Evolutionary conservation across 2,113 vertebrate species (phyloP).

Genomic region (Alethe diademata): DNA sequence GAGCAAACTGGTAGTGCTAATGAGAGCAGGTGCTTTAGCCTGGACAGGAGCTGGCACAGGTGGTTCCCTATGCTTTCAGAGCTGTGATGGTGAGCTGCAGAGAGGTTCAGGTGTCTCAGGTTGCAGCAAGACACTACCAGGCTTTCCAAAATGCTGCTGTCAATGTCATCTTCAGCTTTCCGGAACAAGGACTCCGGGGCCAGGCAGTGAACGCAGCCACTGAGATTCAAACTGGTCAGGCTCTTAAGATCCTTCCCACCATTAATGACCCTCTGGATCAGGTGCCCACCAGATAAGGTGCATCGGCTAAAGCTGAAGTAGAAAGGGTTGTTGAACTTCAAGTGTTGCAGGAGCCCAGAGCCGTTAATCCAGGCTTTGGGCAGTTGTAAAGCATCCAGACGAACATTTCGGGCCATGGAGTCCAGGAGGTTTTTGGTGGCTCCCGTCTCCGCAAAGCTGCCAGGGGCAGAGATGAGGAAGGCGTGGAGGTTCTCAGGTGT

Average conservation of each 20-base stretch:
- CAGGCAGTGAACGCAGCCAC: slow-evolving; percentile 85
- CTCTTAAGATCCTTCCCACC: slow-evolving; percentile 81
- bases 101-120: slow-evolving; percentile 89
- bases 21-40: slow-evolving; percentile 79
- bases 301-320: slow-evolving; percentile 95
- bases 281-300: slow-evolving; percentile 81
- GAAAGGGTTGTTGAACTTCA: slow-evolving; percentile 87
- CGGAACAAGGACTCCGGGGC: slow-evolving; percentile 79
- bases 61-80: slow-evolving; percentile 77
- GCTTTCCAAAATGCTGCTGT: slow-evolving; percentile 78
- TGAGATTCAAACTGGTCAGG: slow-evolving; percentile 89
- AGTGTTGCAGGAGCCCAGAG: slow-evolving; percentile 82
- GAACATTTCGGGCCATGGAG: slow-evolving; percentile 83
- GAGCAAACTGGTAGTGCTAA: slow-evolving; percentile 89
- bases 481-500: slow-evolving; percentile 87
- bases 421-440: slow-evolving; percentile 87
- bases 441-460: slow-evolving; percentile 85
- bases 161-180: slow-evolving; percentile 88
- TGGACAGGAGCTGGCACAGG: slow-evolving; percentile 85
- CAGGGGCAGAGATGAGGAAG: slow-evolving; percentile 91
- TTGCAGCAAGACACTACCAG: slow-evolving; percentile 81
- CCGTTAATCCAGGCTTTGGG: slow-evolving; percentile 91
- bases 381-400: slow-evolving; percentile 90
- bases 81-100: slow-evolving; percentile 91
- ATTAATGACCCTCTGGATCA: slow-evolving; percentile 84